Evolutionary conservation across 2,888 invertebrate genomes (phyloP), one percentile per base, ranked within the genome.

Genomic region (Rhaphigaster nebulosa): DNA sequence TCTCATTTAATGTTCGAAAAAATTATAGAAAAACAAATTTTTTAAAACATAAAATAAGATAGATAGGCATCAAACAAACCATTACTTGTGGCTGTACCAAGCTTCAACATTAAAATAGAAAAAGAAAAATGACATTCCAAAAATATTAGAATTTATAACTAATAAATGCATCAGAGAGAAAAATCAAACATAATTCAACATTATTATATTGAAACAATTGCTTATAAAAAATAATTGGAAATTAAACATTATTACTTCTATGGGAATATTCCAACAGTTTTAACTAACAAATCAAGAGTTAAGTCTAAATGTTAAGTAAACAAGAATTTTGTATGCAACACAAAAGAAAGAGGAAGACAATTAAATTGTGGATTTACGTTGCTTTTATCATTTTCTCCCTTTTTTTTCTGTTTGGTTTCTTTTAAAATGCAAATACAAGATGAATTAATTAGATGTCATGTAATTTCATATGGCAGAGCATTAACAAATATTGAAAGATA

Each of bases 141-240:
- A 10, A 65, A 26, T 38, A 34, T 70, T 5, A 65, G 70, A 29
- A 34, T 70, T 65, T 34, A 70, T 70, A 70, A 70, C 29, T 34
- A 70, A 70, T 70, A 70, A 70, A 70, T 70, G 70, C 70, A 34
- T 34, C 13, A 70, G 70, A 34, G 70, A 70, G 70, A 70, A 70
- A 70, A 70, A 18, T 70, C 1, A 1, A 60, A n/a, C n/a, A 60
- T 60, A 26, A 60, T 60, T 60, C 65, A 65, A 65, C 29, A 29
- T 65, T 29, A 29, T 65, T 29, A 70, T 70, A 70, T 20, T 70
- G 34, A 70, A 70, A 70, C 34, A 70, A 70, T 70, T 34, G 20
- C 1, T 70, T 18, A 34, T 34, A 29, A 65, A 13, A 60, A 60
- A 65, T 29, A 70, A 34, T 70, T 70, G 29, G 70, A 70, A 70